Evolutionary conservation across 2,888 invertebrate genomes (phyloP).

Genomic region (Campopleginae sp.): DNA sequence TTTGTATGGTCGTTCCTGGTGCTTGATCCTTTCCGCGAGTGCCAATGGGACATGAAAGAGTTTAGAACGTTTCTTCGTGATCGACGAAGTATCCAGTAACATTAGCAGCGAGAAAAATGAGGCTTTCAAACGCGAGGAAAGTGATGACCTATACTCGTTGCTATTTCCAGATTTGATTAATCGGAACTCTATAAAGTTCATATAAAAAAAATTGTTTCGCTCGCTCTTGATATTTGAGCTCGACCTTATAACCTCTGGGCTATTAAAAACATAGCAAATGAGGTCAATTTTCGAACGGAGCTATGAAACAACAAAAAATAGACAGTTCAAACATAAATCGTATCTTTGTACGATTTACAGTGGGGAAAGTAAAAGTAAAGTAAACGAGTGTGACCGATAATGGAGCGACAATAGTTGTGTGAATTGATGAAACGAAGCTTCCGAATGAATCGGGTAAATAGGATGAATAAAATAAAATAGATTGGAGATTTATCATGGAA

Average conservation of each 20-base stretch:
- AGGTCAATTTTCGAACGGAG: not conserved
- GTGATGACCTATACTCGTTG: not conserved
- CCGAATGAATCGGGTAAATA: not conserved
- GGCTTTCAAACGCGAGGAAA: conserved; percentile 1
- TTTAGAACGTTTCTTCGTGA: not conserved
- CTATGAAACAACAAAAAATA: not conserved
- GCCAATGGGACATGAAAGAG: conserved; percentile 1
- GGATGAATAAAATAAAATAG: conserved; percentile 11
- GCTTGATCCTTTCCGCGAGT: not conserved
- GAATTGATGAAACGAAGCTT: not conserved
- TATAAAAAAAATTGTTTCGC: conserved; percentile 36
- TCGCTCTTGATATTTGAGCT: conserved; percentile 26
- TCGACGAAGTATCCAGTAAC: not conserved
- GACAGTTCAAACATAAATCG: too few species aligned
- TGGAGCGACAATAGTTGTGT: not conserved
- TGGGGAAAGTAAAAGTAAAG: not conserved
- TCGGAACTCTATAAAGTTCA: conserved; percentile 67
- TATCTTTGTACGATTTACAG: too few species aligned
- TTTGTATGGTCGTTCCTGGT: conserved; percentile 57
- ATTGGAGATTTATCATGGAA: conserved; percentile 8
- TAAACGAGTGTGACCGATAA: not conserved
- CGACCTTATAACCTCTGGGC: conserved; percentile 40
- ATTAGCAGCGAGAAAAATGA: not conserved
- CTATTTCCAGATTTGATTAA: conserved; percentile 66
- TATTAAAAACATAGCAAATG: not conserved